Base-by-base conservation (phyloP, 2,113 vertebrate genomes). In the Thalassoma bifasciatum region DNA sequence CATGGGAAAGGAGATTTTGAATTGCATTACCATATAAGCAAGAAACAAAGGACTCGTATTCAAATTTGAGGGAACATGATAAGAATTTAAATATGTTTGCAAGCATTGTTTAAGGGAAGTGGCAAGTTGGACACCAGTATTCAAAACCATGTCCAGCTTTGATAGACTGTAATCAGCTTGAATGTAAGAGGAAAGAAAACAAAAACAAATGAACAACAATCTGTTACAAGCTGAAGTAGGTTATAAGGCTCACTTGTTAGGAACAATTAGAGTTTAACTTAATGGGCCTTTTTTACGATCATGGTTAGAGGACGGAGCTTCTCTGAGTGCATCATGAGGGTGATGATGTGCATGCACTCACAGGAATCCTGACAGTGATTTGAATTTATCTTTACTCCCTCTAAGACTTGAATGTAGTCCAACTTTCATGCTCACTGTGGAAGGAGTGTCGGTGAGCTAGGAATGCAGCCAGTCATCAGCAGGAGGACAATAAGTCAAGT, bases 351-450 rank as follows among this genome's bases (percentile, higher is more conserved):
- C 50, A 54, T 54, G 59, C 23, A 69, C 54, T 73, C 16, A 46
- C 26, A 75, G 62, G 60, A 74, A 64, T 71, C 57, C 62, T 64
- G 57, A 65, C 70, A 66, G 62, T 68, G 38, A 72, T 75, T 70
- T 80, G 46, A 54, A 70, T 66, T 77, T 66, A 59, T 79, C 76
- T 30, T 66, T 37, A 38, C 44, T 67, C 30, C 46, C 59, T 40
- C 77, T 52, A 66, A 30, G 22, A 66, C 38, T 58, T 62, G 60
- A 74, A 51, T 60, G n/a, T 12, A 12, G 9, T 71, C 69, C 73
- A 80, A 24, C 44, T 61, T 37, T 46, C 37, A 38, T 40, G 57
- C 68, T 72, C 36, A 53, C 3, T 70, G 23, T n/a, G 24, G 38
- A 75, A 12, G 8, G 44, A 14, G 40, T 46, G 67, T 73, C 64